Base-by-base conservation (phyloP, 1,140 invertebrate genomes). In the Mizuhopecten yessoensis region DNA sequence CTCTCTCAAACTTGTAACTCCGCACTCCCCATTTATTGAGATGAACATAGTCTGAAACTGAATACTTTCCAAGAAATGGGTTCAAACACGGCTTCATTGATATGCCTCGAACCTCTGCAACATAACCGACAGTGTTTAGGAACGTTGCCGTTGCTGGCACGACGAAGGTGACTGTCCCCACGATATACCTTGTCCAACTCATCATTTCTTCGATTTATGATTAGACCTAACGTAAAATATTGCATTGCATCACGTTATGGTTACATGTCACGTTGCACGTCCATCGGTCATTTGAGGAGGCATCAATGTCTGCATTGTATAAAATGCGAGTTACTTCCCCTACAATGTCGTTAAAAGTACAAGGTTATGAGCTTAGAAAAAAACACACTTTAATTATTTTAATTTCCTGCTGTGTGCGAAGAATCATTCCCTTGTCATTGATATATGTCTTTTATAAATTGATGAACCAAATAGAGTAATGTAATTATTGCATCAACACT, bases 61-160 rank as follows among this genome's bases (percentile, higher is more conserved):
- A 75, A 75, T 29, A 75, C n/a, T 75, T 75, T 3, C 23, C n/a
- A 75, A 75, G n/a, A n/a, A 0, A 75, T 75, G 57, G 57, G 57
- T 75, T 75, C n/a, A 75, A n/a, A 11, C 57, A 75, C 0, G 57
- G 57, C 29, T 75, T 5, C 57, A 75, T 75, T 17, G 57, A 75
- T 29, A 29, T 75, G n/a, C 57, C 57, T 29, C 57, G 15, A 75
- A 75, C 57, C 57, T 75, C 57, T 75, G 57, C 57, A 75, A 75
- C 57, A 75, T 75, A 75, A 13, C 23, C 57, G 57, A 75, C 29
- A 29, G 57, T 75, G 57, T 75, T 75, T n/a, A 75, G n/a, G 57
- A 75, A 75, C 2, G 57, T 75, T 5, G 29, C 57, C 1, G 57
- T 75, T 29, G 57, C 57, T 29, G 57, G 57, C 11, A 75, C 57